A percentile compares a stretch with the other conserved stretches of the same genome.
These are phyloP conservation scores for Bombus breviceps DNA, from an alignment of 1,140 invertebrate species.

Conservation along the genomic window DNA sequence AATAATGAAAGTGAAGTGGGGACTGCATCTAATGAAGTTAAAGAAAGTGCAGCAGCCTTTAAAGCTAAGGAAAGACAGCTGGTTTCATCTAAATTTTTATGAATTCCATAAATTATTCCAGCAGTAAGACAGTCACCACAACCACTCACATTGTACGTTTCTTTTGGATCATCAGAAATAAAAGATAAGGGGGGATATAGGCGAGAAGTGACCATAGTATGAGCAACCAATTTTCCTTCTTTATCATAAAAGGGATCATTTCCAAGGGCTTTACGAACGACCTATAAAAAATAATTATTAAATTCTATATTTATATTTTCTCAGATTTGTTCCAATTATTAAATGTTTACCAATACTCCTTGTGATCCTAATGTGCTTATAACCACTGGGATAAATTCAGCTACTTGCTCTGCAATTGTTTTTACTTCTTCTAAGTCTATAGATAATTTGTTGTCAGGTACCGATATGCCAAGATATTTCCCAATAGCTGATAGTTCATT, in stretches of 20 bases:
- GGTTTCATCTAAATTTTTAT: slow-evolving; percentile 77
- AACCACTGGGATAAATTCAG: slow-evolving; percentile 74
- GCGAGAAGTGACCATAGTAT: slow-evolving; percentile 65
- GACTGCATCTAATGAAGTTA: slow-evolving; percentile 81
- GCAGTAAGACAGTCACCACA: slow-evolving; percentile 84
- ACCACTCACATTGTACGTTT: slow-evolving; percentile 81
- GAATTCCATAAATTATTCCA: slow-evolving; percentile 82
- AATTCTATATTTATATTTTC: slow-evolving; percentile 1
- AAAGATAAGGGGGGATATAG: slow-evolving; percentile 68
- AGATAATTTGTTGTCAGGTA: slow-evolving; percentile 46
- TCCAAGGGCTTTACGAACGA: slow-evolving; percentile 67
- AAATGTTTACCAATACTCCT: slow-evolving; percentile 77
- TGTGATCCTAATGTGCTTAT: slow-evolving; percentile 77
- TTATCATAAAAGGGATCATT: slow-evolving; percentile 70
- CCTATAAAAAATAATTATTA: slow-evolving; percentile 59
- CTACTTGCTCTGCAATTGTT: slow-evolving; percentile 68
- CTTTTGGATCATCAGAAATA: slow-evolving; percentile 49
- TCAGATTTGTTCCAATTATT: not conserved
- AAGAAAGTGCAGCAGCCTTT: slow-evolving; percentile 81
- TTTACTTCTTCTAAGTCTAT: slow-evolving; percentile 58
- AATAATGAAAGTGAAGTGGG: slow-evolving; percentile 71
- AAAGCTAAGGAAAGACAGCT: slow-evolving; percentile 81
- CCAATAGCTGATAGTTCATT: slow-evolving; percentile 82
- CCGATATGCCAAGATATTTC: slow-evolving; percentile 69
- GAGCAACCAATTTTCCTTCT: slow-evolving; percentile 60